phyloP scores from a whole-genome alignment of 2,888 invertebrate species.

The Ochropleura leucogaster region DNA sequence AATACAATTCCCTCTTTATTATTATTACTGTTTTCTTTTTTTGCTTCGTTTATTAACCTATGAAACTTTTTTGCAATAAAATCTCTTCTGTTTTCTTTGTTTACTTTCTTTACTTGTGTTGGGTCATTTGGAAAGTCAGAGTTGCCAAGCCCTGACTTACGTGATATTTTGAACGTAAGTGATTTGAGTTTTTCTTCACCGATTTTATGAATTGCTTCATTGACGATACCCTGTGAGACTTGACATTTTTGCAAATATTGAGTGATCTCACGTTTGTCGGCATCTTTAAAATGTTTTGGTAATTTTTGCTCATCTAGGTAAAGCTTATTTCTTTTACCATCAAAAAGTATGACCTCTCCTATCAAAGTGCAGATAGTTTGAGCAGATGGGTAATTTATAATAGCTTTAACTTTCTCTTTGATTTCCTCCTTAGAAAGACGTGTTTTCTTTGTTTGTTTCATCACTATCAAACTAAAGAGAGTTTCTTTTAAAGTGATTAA shows the following conservation, averaged over 20 bases:
- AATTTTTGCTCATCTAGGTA: slow-evolving; percentile 52
- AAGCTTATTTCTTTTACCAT: slow-evolving; percentile 56
- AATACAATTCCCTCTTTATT: slow-evolving; percentile 26
- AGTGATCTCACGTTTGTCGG: slow-evolving; percentile 54
- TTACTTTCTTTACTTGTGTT: slow-evolving; percentile 33
- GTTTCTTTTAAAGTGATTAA: slow-evolving; percentile 61
- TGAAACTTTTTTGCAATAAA: slow-evolving; percentile 54
- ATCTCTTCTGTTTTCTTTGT: slow-evolving; percentile 39
- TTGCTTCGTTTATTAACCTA: slow-evolving; percentile 48
- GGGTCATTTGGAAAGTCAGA: slow-evolving; percentile 64
- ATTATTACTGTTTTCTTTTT: slow-evolving; percentile 30
- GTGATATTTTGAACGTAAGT: slow-evolving; percentile 65
- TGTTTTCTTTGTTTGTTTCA: slow-evolving; percentile 59
- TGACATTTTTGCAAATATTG: slow-evolving; percentile 59
- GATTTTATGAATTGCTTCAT: slow-evolving; percentile 59
- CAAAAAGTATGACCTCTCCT: slow-evolving; percentile 62
- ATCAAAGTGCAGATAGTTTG: slow-evolving; percentile 65
- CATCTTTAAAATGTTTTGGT: slow-evolving; percentile 55
- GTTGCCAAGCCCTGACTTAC: slow-evolving; percentile 66
- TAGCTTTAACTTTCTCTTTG: slow-evolving; percentile 43
- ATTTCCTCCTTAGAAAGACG: slow-evolving; percentile 53
- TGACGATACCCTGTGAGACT: slow-evolving; percentile 57
- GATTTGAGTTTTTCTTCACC: slow-evolving; percentile 56
- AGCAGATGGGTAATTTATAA: slow-evolving; percentile 60
- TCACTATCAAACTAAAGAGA: slow-evolving; percentile 63